Conservation (phyloP, 1,140 invertebrate species). For the Lordiphosa collinella region DNA sequence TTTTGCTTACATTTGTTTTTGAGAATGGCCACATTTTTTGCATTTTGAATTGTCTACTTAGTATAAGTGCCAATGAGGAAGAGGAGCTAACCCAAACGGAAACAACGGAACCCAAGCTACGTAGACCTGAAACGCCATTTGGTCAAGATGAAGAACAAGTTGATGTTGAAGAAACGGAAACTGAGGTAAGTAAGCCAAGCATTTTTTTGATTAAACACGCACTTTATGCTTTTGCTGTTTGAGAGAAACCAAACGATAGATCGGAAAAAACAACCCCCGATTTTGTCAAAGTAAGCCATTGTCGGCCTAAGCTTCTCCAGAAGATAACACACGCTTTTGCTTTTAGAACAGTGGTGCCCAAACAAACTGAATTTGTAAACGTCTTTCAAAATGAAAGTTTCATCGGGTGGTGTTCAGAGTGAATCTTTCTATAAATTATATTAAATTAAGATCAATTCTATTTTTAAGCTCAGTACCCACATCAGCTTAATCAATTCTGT, state of each 20-base stretch:
- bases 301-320: constrained; percentile 49
- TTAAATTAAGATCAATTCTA: too few relatives aligned
- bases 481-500: too few relatives aligned
- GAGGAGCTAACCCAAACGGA: constrained; percentile 63
- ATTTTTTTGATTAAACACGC: background rate
- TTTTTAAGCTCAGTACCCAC: too few relatives aligned
- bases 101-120: constrained; percentile 20
- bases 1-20: constrained; percentile 14
- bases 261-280: background rate
- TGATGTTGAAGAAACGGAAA: constrained; percentile 10
- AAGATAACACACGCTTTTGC: constrained; percentile 30
- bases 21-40: constrained; percentile 62
- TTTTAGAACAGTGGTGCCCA: constrained; percentile 5
- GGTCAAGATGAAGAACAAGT: constrained; percentile 34
- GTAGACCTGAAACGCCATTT: constrained; percentile 56
- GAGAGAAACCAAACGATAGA: background rate
- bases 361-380: background rate
- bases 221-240: constrained; percentile 24
- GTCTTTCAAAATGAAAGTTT: background rate
- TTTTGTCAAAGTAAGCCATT: constrained; percentile 76
- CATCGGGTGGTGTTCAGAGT: too few relatives aligned
- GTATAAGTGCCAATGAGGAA: constrained; percentile 64
- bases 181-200: constrained; percentile 45
- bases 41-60: constrained; percentile 64
- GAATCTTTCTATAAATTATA: too few relatives aligned